Evolutionary conservation across 2,888 invertebrate species (phyloP).

Genomic region (Nomada lathburiana): DNA sequence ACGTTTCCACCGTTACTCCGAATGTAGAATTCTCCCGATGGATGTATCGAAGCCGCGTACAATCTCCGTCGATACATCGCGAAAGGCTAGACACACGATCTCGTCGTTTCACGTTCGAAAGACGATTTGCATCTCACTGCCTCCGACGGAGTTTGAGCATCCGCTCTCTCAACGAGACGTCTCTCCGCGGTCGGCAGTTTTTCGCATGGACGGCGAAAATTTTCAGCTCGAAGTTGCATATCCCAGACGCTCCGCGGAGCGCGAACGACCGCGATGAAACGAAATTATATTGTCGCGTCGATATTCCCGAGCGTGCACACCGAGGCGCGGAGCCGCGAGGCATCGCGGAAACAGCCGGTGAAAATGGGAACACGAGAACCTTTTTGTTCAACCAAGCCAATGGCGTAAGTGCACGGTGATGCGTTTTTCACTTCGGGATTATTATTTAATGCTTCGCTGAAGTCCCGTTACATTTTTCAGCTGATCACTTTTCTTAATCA

Average conservation of each 20-base stretch:
- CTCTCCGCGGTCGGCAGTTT: slow-evolving; percentile 41
- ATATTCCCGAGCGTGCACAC: slow-evolving; percentile 38
- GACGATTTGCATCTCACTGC: slow-evolving; percentile 33
- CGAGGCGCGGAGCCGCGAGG: slow-evolving; percentile 5
- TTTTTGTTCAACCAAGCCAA: background rate
- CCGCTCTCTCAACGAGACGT: slow-evolving; percentile 12
- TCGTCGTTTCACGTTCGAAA: slow-evolving; percentile 34
- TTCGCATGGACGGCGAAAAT: slow-evolving; percentile 39
- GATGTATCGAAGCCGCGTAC: background rate
- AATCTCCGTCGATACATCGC: slow-evolving; percentile 9
- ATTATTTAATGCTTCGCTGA: no score
- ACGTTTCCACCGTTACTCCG: background rate
- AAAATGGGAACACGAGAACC: background rate
- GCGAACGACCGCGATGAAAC: slow-evolving; percentile 57
- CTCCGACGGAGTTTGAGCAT: background rate
- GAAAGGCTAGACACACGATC: slow-evolving; percentile 15
- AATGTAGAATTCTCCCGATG: slow-evolving; percentile 14
- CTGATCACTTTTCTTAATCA: no score
- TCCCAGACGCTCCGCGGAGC: slow-evolving; percentile 45
- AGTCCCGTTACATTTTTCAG: no score
- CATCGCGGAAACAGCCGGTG: slow-evolving; percentile 15
- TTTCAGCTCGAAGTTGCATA: slow-evolving; percentile 26
- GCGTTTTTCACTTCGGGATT: no score
- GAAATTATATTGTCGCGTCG: slow-evolving; percentile 53
- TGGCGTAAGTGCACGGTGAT: background rate